Conservation (phyloP, 2,113 vertebrate species). For the Elgaria multicarinata region DNA sequence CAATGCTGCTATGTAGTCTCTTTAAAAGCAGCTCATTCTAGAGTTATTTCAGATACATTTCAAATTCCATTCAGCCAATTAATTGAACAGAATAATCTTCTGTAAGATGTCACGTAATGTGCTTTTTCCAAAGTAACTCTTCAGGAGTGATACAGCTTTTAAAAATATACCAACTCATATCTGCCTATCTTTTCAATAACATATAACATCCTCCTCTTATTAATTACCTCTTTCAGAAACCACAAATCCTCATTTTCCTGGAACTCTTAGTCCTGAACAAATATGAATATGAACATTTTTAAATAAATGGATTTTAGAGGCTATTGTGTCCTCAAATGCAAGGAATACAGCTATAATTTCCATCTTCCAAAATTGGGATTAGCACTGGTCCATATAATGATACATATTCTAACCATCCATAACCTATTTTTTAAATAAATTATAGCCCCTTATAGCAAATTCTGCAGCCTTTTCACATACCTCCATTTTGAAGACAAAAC, state of each 20-base stretch:
- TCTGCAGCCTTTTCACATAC: conserved; percentile 43
- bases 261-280: conserved; percentile 45
- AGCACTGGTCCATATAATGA: conserved; percentile 45
- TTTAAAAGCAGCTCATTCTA: conserved; percentile 44
- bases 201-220: neutral
- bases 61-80: conserved; percentile 53
- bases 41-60: conserved; percentile 58
- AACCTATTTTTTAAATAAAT: conserved; percentile 47
- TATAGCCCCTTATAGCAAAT: conserved; percentile 39
- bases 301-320: conserved; percentile 55
- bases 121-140: conserved; percentile 67
- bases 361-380: conserved; percentile 42
- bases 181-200: conserved; percentile 43
- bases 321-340: conserved; percentile 43
- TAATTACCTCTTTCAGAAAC: conserved; percentile 54
- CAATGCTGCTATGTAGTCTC: conserved; percentile 15
- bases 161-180: conserved; percentile 46
- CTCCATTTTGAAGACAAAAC: conserved; percentile 39
- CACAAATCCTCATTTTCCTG: conserved; percentile 55
- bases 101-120: conserved; percentile 67
- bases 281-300: conserved; percentile 45
- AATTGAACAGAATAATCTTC: conserved; percentile 65
- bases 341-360: conserved; percentile 48
- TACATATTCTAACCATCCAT: conserved; percentile 46
- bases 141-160: conserved; percentile 25